A percentile compares a stretch with the other conserved stretches of the same genome.
phyloP scores from a whole-genome alignment of 2,888 invertebrate species.

The Caenorhabditis zanzibari region DNA sequence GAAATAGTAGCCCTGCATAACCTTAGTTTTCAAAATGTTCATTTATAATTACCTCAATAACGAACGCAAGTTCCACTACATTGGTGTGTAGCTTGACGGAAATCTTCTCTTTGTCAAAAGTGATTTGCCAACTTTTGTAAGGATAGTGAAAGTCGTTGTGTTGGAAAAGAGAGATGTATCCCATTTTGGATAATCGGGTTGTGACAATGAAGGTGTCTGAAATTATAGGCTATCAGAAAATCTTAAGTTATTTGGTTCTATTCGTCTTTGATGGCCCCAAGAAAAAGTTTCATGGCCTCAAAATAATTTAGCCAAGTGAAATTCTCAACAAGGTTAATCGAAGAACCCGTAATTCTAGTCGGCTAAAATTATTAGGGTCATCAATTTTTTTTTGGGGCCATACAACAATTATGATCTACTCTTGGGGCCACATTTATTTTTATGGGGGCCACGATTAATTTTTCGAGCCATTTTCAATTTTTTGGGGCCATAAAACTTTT shows the following conservation, averaged over 20 bases:
- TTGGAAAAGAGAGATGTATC: constrained; percentile 72
- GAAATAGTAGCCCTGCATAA: constrained; percentile 63
- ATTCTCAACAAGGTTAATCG: no score
- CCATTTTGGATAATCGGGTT: constrained; percentile 71
- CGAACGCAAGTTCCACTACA: constrained; percentile 71
- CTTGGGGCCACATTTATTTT: no score
- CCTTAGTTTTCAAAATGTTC: background rate
- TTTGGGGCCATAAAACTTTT: no score
- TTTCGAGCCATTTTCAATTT: no score
- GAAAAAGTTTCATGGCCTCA: no score
- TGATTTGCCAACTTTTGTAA: constrained; percentile 70
- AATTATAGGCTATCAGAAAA: constrained; percentile 1
- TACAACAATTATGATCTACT: no score
- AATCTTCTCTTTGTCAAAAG: constrained; percentile 65
- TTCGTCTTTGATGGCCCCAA: no score
- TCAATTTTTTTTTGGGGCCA: no score
- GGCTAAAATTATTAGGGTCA: no score
- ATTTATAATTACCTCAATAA: constrained; percentile 58
- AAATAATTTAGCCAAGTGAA: no score
- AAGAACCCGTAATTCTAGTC: no score
- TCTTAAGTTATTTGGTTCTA: background rate
- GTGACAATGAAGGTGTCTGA: constrained; percentile 71
- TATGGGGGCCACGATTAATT: no score
- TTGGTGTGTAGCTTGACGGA: constrained; percentile 67
- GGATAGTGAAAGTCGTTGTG: constrained; percentile 74